Conservation (phyloP, 1,140 invertebrate genomes). For the Ceratosolen fusciceps region DNA sequence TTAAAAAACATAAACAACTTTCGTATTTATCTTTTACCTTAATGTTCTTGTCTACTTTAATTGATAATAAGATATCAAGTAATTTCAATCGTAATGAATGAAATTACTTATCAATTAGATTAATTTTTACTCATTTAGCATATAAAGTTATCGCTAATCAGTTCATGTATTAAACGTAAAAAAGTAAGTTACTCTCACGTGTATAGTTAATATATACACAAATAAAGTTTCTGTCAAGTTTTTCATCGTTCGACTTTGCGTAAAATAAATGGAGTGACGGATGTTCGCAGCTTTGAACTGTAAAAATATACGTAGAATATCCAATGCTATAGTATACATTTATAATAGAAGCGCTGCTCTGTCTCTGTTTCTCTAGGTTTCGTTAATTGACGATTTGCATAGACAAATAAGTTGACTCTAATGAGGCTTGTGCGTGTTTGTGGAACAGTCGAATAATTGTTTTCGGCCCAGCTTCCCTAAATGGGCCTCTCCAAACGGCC, state of each 20-base stretch:
- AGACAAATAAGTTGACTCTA: conserved; percentile 65
- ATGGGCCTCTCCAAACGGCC: conserved; percentile 29
- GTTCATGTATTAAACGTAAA: too few relatives aligned
- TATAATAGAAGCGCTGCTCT: not conserved
- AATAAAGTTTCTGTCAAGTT: not conserved
- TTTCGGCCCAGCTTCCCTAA: conserved; percentile 55
- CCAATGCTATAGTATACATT: not conserved
- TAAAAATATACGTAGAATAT: not conserved
- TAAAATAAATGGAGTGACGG: not conserved
- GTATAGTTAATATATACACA: too few relatives aligned
- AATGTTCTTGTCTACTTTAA: not conserved
- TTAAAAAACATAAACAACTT: not conserved
- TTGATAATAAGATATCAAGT: too few relatives aligned
- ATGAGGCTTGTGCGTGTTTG: conserved; percentile 61
- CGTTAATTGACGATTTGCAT: conserved; percentile 68
- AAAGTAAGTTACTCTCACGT: too few relatives aligned
- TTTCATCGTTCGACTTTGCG: not conserved
- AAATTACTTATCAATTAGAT: not conserved
- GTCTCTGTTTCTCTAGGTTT: not conserved
- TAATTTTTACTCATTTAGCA: not conserved
- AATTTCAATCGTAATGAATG: too few relatives aligned
- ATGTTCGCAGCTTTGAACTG: not conserved
- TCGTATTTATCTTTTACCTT: not conserved
- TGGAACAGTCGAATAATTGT: conserved; percentile 64
- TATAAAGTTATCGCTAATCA: not conserved